These are phyloP conservation scores for Pogonus chalceus DNA, from an alignment of 1,140 invertebrate species.

Conservation along the genomic window DNA sequence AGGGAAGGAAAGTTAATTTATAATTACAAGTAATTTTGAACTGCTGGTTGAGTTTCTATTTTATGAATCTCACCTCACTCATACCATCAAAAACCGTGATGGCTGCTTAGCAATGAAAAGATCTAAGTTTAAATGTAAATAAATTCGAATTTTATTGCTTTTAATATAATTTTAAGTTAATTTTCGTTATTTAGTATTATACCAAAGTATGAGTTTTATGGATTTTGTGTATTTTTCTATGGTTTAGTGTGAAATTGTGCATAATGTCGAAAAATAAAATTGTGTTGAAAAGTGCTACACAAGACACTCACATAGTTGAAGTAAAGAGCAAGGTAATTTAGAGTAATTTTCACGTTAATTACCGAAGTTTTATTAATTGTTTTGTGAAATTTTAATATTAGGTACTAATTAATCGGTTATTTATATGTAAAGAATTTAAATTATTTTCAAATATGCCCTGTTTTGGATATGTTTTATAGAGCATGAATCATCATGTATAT, in stretches of 20 bases:
- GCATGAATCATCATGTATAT: constrained; percentile 25
- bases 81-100: constrained; percentile 1
- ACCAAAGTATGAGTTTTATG: constrained; percentile 10
- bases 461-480: constrained; percentile 22
- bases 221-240: constrained; percentile 5
- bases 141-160: constrained; percentile 19
- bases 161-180: constrained; percentile 19
- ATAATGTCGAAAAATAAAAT: constrained; percentile 62
- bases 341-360: constrained; percentile 29
- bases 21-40: neutral
- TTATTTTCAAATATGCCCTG: constrained; percentile 17
- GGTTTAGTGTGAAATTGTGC: constrained; percentile 7
- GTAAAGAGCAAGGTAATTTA: constrained; percentile 58
- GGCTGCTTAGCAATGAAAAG: constrained; percentile 13
- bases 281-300: constrained; percentile 38
- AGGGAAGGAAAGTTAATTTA: too few species aligned
- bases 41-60: neutral
- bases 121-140: constrained; percentile 24
- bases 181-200: constrained; percentile 15
- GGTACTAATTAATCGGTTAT: constrained; percentile 10
- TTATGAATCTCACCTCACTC: neutral
- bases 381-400: constrained; percentile 19
- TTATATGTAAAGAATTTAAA: constrained; percentile 12
- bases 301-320: constrained; percentile 52
- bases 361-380: constrained; percentile 16